Base-by-base conservation (phyloP, 1,140 invertebrate species). In the Physella acuta region DNA sequence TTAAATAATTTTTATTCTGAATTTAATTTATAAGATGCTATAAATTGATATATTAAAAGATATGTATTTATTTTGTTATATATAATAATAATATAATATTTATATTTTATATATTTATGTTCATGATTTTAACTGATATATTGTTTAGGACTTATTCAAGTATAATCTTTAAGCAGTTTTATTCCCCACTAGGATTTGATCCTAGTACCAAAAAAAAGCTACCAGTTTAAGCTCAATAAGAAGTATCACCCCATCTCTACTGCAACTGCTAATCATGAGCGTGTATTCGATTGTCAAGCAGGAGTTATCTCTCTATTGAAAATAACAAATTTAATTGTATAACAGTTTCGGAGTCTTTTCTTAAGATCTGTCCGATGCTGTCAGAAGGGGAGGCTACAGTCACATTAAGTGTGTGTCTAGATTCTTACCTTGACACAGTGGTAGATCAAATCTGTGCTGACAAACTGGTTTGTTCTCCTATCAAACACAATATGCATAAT, bases 361-460 rank as follows among this genome's bases (percentile, higher is more conserved):
- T 55, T 16, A 8, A 55, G 26, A 24, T 20, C 8, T 17, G 11
- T 56, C 8, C 26, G 8, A 56, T 17, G 11, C 26, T 56, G 26
- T 24, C 8, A 26, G 11, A 16, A 5, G 26, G 14, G 5, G 4
- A 61, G 26, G 16, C 33, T 61, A 16, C 26, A 31, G 26, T 14
- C 20, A 62, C 36, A 62, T 3, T 11, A 20, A 39, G n/a, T 55
- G 26, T 20, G n/a, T 24, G 24, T 26, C 2, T n/a, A 51, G 36
- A 52, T 3, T 36, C 64, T 60, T 74, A 76, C 75, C 71, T 63
- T 51, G 55, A 72, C 72, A 76, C n/a, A 62, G 60, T 8, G 70
- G 37, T 16, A 74, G 58, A 55, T 76, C 68, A 39, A 62, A 49
- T 51, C 69, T 66, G 51, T 44, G 70, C 51, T 36, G 33, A 60